These are phyloP conservation scores for Leucozona laternaria DNA, from an alignment of 2,888 invertebrate species.

Conservation along the genomic window DNA sequence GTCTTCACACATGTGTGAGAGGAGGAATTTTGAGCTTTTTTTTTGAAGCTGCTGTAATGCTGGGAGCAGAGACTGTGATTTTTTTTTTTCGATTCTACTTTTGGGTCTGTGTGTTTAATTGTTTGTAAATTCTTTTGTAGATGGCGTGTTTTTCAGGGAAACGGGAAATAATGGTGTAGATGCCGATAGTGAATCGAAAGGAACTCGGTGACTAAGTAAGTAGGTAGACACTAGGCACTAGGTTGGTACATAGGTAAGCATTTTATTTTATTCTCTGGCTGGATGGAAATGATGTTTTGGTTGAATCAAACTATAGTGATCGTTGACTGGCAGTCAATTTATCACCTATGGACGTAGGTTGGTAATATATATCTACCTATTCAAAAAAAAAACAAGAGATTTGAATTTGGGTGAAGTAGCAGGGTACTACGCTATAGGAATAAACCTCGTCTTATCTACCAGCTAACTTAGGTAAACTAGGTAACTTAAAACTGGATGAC, in stretches of 20 bases:
- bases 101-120: slow-evolving; percentile 81
- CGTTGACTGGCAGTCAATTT: not conserved
- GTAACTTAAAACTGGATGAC: too few relatives aligned
- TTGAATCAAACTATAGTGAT: not conserved
- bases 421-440: too few relatives aligned
- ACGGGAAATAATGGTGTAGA: slow-evolving; percentile 14
- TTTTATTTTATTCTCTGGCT: not conserved
- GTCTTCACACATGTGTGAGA: slow-evolving; percentile 41
- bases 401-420: too few relatives aligned
- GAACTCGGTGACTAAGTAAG: slow-evolving; percentile 24
- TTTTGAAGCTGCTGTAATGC: not conserved
- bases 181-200: slow-evolving; percentile 23
- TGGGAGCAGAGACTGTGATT: slow-evolving; percentile 71
- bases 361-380: too few relatives aligned
- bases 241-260: not conserved
- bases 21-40: slow-evolving; percentile 35
- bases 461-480: too few relatives aligned
- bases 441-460: too few relatives aligned
- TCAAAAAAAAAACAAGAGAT: too few relatives aligned
- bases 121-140: slow-evolving; percentile 78
- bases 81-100: slow-evolving; percentile 30
- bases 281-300: not conserved
- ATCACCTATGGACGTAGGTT: not conserved
- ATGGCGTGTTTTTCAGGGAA: slow-evolving; percentile 39
- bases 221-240: not conserved